A percentile compares a stretch with the other conserved stretches of the same genome.
These are phyloP conservation scores for Diplazon laetatorius DNA, from an alignment of 2,888 invertebrate species.

Conservation along the genomic window DNA sequence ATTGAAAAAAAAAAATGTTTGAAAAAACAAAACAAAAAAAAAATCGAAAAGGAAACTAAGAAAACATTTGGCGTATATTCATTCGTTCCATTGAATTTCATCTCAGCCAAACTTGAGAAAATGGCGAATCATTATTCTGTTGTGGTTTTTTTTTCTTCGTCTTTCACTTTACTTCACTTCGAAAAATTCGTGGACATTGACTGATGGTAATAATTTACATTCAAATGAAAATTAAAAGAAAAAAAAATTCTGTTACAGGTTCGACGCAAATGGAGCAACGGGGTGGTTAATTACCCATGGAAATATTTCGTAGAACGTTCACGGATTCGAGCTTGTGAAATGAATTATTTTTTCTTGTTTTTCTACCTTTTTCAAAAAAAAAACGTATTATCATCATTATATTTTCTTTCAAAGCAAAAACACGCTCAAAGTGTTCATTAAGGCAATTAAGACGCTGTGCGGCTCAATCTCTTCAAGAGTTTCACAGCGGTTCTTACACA, in stretches of 20 bases:
- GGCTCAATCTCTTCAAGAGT: conserved; percentile 16
- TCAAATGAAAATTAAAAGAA: conserved; percentile 11
- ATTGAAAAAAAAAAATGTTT: conserved; percentile 2
- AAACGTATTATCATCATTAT: conserved; percentile 6
- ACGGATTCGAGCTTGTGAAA: neutral
- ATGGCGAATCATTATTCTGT: neutral
- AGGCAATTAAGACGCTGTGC: conserved; percentile 42
- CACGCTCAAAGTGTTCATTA: conserved; percentile 30
- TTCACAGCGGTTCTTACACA: conserved; percentile 1
- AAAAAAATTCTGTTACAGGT: conserved; percentile 45
- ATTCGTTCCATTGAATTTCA: conserved; percentile 26
- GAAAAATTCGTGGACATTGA: neutral
- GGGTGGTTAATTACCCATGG: conserved; percentile 34
- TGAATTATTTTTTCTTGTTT: neutral
- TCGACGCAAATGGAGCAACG: conserved; percentile 19
- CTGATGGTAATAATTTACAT: no score
- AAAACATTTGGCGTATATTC: conserved; percentile 35
- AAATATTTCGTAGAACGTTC: conserved; percentile 12
- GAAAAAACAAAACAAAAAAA: no score
- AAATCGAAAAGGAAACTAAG: neutral
- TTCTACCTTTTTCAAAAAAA: neutral
- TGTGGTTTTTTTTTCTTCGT: no score
- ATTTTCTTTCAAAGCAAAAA: conserved; percentile 18
- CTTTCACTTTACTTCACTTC: no score
- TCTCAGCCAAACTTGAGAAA: conserved; percentile 21